Evolutionary conservation across 2,888 invertebrate genomes (phyloP), one percentile per base, ranked within the genome.

Genomic region (Amblyjoppa fuscipennis): DNA sequence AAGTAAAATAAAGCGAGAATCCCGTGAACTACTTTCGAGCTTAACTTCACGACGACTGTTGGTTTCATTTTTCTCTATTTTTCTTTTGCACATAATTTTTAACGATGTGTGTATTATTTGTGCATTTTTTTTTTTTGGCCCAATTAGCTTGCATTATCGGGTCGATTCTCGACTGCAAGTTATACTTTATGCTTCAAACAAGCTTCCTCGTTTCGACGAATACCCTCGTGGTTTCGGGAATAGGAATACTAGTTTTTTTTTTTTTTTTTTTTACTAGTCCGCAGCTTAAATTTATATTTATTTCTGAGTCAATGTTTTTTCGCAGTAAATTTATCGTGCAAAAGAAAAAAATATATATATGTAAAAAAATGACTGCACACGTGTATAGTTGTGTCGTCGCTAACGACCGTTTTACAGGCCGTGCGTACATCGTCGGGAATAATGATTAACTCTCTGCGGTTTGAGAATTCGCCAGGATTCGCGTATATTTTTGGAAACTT

Each of bases 391-490:
- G n/a, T 20, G 25, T 49, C 31, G 34, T 34, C 28, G 25, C 20
- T 28, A 2, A 11, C 31, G 31, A 16, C 31, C 7, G 6, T 61
- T 31, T 61, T 34, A 16, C 16, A 31, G 13, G 45, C 13, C 45
- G 41, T 28, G 41, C 64, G 51, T 66, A 34, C 38, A 74, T 41
- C 59, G 49, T 74, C 70, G 78, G 51, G 53, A 78, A 78, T 79
- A 83, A 83, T 83, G 74, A 78, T 49, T 74, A 69, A 56, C 74
- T 74, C 9, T 16, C 28, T 45, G 74, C 28, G 51, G 74, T 61
- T 78, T 83, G 78, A 83, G 68, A 75, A 74, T 79, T 74, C 78
- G 78, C 83, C 78, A 83, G 73, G 78, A 79, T 74, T 83, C 53
- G 38, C 49, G 83, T 9, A 78, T 83, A 83, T 83, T 83, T 83